phyloP scores from a whole-genome alignment of 1,140 invertebrate genomes.

The Caerostris darwini region DNA sequence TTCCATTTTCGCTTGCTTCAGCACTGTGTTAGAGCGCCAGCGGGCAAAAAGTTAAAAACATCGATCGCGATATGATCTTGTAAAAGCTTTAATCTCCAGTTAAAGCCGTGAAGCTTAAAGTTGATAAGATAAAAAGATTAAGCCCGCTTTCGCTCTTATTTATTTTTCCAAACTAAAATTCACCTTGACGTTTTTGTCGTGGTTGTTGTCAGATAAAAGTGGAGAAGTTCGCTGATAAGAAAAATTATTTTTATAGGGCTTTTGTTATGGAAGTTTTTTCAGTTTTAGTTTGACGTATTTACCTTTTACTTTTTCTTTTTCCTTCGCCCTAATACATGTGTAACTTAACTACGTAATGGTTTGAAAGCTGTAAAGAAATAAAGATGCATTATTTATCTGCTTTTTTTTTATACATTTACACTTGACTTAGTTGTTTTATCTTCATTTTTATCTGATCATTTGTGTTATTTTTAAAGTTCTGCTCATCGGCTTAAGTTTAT shows the following conservation, averaged over 20 bases:
- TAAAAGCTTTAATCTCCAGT: constrained; percentile 30
- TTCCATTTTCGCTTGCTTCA: not conserved
- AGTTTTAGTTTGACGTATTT: not conserved
- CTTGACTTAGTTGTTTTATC: not conserved
- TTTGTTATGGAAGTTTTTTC: not conserved
- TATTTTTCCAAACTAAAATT: constrained; percentile 20
- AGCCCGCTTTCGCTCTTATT: constrained; percentile 15
- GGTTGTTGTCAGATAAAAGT: constrained; percentile 20
- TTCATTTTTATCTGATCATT: not conserved
- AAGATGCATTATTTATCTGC: not conserved
- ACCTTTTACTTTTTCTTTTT: not conserved
- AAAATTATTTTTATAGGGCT: constrained; percentile 19
- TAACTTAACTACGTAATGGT: not conserved
- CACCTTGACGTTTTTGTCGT: not conserved
- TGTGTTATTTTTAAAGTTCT: no score
- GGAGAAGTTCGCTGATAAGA: not conserved
- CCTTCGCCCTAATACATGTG: not conserved
- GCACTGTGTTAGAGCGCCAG: not conserved
- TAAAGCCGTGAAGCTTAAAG: constrained; percentile 2
- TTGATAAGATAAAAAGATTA: constrained; percentile 47
- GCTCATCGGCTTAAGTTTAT: no score
- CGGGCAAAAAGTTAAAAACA: constrained; percentile 2
- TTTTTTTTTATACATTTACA: not conserved
- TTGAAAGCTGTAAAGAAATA: not conserved
- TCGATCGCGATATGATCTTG: constrained; percentile 49